Conservation (phyloP, 2,113 vertebrate genomes). For the Mobula hypostoma region DNA sequence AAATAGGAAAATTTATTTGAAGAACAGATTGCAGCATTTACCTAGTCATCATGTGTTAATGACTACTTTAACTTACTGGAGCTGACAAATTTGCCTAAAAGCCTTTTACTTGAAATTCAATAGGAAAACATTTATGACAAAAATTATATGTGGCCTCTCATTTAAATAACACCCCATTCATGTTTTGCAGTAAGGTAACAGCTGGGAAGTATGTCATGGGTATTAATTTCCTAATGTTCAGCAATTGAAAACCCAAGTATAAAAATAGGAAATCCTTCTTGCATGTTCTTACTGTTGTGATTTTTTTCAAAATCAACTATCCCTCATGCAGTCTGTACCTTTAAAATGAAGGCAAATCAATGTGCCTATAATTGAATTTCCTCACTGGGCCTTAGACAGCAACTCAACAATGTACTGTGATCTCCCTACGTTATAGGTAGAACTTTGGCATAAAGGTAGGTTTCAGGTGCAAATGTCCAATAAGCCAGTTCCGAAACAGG, state of each 20-base stretch:
- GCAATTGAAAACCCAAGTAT: conserved; percentile 14
- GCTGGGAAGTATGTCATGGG: conserved; percentile 29
- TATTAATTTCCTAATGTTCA: conserved; percentile 21
- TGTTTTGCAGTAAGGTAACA: conserved; percentile 23
- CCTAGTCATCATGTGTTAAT: conserved; percentile 23
- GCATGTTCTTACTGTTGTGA: conserved; percentile 1
- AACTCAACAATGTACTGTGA: background rate
- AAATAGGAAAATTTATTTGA: conserved; percentile 16
- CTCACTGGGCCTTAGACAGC: background rate
- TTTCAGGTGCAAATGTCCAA: background rate
- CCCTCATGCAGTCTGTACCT: background rate
- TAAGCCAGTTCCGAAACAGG: background rate
- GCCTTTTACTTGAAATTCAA: conserved; percentile 11
- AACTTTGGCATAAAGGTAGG: background rate
- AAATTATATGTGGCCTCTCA: conserved; percentile 1
- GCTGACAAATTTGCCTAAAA: background rate
- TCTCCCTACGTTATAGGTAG: background rate
- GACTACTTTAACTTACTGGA: conserved; percentile 9
- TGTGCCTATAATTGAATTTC: background rate
- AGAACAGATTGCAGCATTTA: conserved; percentile 34
- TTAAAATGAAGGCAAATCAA: background rate
- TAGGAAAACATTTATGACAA: conserved; percentile 29
- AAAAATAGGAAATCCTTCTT: conserved; percentile 37
- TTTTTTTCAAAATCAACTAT: conserved; percentile 7
- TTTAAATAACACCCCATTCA: conserved; percentile 30